phyloP scores from a whole-genome alignment of 2,888 invertebrate species.

The Pogonocherus hispidulus region DNA sequence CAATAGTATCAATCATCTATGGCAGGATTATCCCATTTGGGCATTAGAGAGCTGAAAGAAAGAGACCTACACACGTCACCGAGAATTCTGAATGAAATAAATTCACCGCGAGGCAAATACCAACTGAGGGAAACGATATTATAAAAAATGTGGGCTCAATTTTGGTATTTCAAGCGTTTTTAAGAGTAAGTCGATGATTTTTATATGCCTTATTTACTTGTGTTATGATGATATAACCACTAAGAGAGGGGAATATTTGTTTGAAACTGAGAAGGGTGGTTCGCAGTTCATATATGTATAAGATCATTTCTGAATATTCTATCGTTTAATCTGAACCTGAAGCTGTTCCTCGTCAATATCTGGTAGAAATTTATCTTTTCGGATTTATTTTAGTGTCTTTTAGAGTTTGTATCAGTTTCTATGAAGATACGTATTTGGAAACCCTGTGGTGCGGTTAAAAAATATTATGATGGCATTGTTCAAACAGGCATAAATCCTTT shows the following conservation, averaged over 20 bases:
- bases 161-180: constrained; percentile 1
- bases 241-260: background rate
- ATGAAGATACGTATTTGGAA: too few species aligned
- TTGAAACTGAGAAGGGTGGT: background rate
- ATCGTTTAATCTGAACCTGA: too few species aligned
- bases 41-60: background rate
- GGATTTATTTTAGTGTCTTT: too few species aligned
- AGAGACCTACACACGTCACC: background rate
- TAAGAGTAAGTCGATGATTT: constrained; percentile 1
- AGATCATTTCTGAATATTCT: too few species aligned
- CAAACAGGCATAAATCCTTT: too few species aligned
- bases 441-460: too few species aligned
- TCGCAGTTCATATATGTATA: too few species aligned
- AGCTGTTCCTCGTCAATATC: too few species aligned
- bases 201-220: background rate
- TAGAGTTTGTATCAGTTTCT: too few species aligned
- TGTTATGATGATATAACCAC: background rate
- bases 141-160: constrained; percentile 1
- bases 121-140: background rate
- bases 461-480: too few species aligned
- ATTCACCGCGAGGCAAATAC: background rate
- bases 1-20: background rate
- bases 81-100: background rate
- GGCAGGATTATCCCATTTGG: background rate
- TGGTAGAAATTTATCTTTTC: too few species aligned